phyloP scores from a whole-genome alignment of 2,797 vertebrate species.

The Acrossocheilus fasciatus region DNA sequence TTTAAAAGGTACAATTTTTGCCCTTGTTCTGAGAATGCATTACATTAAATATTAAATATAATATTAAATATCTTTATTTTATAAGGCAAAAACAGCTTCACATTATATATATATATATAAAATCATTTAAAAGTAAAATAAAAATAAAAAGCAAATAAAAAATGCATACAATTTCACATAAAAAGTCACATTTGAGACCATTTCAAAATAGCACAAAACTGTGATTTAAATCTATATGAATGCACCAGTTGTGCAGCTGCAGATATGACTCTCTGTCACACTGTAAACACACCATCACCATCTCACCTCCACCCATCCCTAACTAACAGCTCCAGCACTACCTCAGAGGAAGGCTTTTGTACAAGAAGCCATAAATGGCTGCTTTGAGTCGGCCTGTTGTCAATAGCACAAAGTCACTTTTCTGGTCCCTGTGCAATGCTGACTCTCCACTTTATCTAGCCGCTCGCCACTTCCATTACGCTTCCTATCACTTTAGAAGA shows the following conservation, averaged over 20 bases:
- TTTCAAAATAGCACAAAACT: neutral
- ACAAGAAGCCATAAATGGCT: constrained; percentile 17
- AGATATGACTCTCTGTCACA: neutral
- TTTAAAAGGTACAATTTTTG: neutral
- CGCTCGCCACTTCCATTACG: constrained; percentile 61
- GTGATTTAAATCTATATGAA: neutral
- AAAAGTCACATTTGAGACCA: neutral
- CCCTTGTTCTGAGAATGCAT: neutral
- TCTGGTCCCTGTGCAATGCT: constrained; percentile 51
- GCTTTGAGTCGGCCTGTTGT: constrained; percentile 21
- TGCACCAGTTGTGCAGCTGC: neutral
- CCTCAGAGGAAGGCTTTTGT: constrained; percentile 12
- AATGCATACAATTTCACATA: too few species aligned
- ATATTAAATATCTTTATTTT: too few species aligned
- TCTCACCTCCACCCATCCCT: neutral
- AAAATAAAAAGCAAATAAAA: neutral
- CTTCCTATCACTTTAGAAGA: constrained; percentile 50
- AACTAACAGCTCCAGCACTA: neutral
- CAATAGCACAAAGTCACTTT: constrained; percentile 36
- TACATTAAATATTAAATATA: neutral
- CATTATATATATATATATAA: neutral
- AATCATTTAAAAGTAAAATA: neutral
- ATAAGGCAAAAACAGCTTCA: neutral
- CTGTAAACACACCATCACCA: neutral
- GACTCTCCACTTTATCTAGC: constrained; percentile 52